Base-by-base conservation (phyloP, 2,113 vertebrate species). In the Willisornis vidua region DNA sequence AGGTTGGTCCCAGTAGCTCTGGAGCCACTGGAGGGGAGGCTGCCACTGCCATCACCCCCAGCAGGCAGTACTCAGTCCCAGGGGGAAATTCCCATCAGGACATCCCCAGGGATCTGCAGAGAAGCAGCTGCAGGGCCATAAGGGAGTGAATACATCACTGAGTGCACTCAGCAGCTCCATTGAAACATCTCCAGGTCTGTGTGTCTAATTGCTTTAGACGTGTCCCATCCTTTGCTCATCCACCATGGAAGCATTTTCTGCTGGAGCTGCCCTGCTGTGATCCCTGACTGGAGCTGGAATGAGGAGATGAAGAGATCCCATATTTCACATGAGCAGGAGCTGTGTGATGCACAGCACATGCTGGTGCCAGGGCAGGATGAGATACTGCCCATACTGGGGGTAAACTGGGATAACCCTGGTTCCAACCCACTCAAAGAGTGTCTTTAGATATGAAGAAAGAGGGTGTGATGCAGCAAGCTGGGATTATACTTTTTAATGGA, bases 341-440 rank as follows among this genome's bases (percentile, higher is more conserved):
- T 31, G 20, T 8, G 35, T 8, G 4, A 0, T 12, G 25, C 26
- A 2, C 3, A 5, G 51, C 62, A 19, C 4, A 0, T 19, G 31
- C 24, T 17, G 72, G 4, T 29, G 24, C 43, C 71, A 28, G 61
- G 49, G 39, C 62, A 63, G 78, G 46, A 19, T 14, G 17, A 12
- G 16, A 2, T 19, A 2, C 37, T 84, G 70, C 74, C 79, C 35
- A 0, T 17, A 23, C 58, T 55, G 81, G 51, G 48, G 19, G 7
- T 23, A 45, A 71, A 73, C 1, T 49, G 76, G 78, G 57, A 11
- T 41, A 25, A 74, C 5, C 25, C 33, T 3, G 29, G 28, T 57
- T 58, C 59, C 84, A 1, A 71, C 48, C 62, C 9, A 1, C 22
- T 49, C n/a, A 14, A 41, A 41, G 1, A 3, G 3, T 41, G 67